Evolutionary conservation across 2,888 invertebrate genomes (phyloP).

Genomic region (Volucella inflata): DNA sequence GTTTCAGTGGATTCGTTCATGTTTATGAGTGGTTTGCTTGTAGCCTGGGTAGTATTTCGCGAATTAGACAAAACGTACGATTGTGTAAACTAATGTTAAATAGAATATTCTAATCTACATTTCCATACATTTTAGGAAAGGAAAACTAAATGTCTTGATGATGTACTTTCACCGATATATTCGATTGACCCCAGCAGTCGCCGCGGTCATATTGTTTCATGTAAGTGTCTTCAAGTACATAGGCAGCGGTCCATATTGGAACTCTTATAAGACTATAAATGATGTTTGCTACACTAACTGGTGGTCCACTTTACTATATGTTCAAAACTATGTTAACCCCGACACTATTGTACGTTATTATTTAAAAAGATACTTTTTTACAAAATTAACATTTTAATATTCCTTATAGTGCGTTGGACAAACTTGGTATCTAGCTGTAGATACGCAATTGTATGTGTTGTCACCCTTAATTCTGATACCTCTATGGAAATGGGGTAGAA

Average conservation of each 20-base stretch:
- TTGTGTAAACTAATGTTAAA: neutral
- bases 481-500: slow-evolving; percentile 83
- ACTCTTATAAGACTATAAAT: slow-evolving; percentile 82
- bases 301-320: slow-evolving; percentile 84
- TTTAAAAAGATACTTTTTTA: neutral
- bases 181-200: slow-evolving; percentile 85
- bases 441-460: slow-evolving; percentile 85
- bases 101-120: too few relatives aligned
- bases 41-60: slow-evolving; percentile 82
- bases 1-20: slow-evolving; percentile 88
- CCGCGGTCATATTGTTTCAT: slow-evolving; percentile 84
- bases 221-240: slow-evolving; percentile 84
- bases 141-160: slow-evolving; percentile 80
- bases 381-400: neutral
- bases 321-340: slow-evolving; percentile 84
- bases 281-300: slow-evolving; percentile 82
- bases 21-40: slow-evolving; percentile 86
- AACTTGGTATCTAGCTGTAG: slow-evolving; percentile 86
- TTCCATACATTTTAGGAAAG: slow-evolving; percentile 76
- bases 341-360: slow-evolving; percentile 79
- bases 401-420: slow-evolving; percentile 84
- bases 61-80: slow-evolving; percentile 81
- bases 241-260: slow-evolving; percentile 85
- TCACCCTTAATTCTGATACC: slow-evolving; percentile 85
- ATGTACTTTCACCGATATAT: slow-evolving; percentile 83